Conservation (phyloP, 2,113 vertebrate species). For the Cyanistes caeruleus region DNA sequence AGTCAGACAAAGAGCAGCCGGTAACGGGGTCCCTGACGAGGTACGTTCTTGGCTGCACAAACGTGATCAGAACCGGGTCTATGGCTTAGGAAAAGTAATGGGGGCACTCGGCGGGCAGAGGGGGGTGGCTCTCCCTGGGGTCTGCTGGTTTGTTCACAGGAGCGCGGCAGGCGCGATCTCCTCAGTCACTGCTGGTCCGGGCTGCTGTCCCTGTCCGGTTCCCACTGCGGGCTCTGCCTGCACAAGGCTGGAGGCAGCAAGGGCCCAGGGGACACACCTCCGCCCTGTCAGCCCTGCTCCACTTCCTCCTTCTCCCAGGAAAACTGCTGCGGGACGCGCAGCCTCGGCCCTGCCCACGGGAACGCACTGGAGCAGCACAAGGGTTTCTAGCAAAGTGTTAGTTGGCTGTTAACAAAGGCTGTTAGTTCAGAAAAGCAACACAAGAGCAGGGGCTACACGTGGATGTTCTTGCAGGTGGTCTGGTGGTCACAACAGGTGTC, state of each 20-base stretch:
- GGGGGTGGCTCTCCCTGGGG: background rate
- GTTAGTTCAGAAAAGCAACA: constrained; percentile 20
- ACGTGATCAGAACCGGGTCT: background rate
- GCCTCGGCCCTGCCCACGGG: background rate
- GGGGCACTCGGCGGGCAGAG: background rate
- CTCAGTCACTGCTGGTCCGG: background rate
- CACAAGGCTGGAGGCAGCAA: background rate
- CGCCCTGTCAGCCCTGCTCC: background rate
- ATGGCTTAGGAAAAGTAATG: background rate
- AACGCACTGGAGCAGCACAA: background rate
- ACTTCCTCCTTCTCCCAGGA: background rate
- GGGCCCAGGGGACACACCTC: background rate
- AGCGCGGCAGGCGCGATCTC: background rate
- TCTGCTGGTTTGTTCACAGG: background rate
- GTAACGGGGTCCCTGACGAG: background rate
- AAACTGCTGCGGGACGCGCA: accelerated
- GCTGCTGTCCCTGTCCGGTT: background rate
- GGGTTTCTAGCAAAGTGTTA: background rate
- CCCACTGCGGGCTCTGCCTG: background rate
- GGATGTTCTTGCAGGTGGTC: background rate
- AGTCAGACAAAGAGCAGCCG: background rate
- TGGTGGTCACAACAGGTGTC: background rate
- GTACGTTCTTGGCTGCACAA: constrained; percentile 8
- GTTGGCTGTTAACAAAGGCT: background rate
- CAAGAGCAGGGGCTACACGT: background rate